Evolutionary conservation across 2,888 invertebrate genomes (phyloP), one percentile per base, ranked within the genome.

Genomic region (Mechanitis mazaeus): DNA sequence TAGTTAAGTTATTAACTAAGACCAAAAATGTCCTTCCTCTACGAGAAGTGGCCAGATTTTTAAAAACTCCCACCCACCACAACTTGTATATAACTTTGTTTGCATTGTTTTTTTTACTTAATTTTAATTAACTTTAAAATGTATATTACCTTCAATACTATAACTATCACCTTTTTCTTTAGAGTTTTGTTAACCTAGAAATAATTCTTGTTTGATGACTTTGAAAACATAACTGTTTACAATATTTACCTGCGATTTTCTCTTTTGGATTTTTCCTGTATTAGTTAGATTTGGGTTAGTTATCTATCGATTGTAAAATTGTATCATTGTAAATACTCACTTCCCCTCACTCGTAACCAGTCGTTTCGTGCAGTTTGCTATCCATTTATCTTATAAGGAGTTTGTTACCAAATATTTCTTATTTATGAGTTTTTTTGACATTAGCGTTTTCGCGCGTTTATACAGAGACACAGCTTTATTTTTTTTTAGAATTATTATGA

Each of bases 401-500:
- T 88, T 87, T 68, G 90, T 90, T 90, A 90, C 90, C 90, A 90
- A 90, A 90, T 89, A 90, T 89, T 84, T 71, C 85, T 78, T 88
- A 88, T 87, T 88, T 85, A 83, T 83, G 80, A 74, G 78, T 64
- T 66, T 66, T 20, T 77, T 72, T 69, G 73, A 72, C 69, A 68
- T 72, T 72, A 69, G 69, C 62, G 69, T 68, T 64, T 47, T 56
- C 45, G 60, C 59, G 64, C 64, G 60, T 45, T 58, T 61, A 64
- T 59, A 53, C 64, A 74, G 72, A 72, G 71, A 62, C 65, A 61
- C 66, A 62, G 64, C 63, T 64, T 33, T 67, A 63, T 60, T 58
- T 60, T 64, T 54, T 7, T 7, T 20, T 20, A 20, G 20, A 38
- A 38, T 4, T 5, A 42, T 9, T 55, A 4, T 33, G 57, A 31